These are phyloP conservation scores for Drosophila pruinosa DNA, from an alignment of 1,140 invertebrate genomes.

Conservation along the genomic window DNA sequence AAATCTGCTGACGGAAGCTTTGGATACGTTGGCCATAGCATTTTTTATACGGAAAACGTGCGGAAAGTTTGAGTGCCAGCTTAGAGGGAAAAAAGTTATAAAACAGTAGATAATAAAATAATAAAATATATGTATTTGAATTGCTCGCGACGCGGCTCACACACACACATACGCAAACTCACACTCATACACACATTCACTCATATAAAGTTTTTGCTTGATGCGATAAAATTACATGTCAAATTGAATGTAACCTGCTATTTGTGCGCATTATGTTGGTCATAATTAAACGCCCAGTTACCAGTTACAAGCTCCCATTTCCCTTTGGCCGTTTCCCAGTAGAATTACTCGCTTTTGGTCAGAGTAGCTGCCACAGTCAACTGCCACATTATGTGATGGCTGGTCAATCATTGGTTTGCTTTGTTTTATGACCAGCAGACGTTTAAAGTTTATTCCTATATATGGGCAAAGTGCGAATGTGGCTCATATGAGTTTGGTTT, in stretches of 20 bases:
- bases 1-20: conserved; percentile 80
- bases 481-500: conserved; percentile 15
- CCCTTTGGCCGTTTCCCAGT: not conserved
- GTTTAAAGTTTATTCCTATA: conserved; percentile 56
- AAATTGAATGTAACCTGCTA: conserved; percentile 80
- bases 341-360: not conserved
- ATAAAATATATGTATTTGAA: conserved; percentile 81
- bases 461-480: conserved; percentile 25
- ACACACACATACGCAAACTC: not conserved
- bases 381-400: conserved; percentile 55
- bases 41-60: conserved; percentile 80
- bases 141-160: conserved; percentile 54
- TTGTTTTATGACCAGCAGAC: conserved; percentile 66
- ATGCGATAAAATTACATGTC: conserved; percentile 78
- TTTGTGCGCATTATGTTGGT: conserved; percentile 71
- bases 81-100: conserved; percentile 75
- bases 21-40: conserved; percentile 51
- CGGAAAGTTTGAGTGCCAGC: conserved; percentile 80
- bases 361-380: conserved; percentile 9
- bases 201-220: conserved; percentile 60
- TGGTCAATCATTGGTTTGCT: conserved; percentile 69
- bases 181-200: not conserved
- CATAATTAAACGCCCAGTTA: conserved; percentile 65
- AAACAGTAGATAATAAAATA: conserved; percentile 81
- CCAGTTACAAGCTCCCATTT: conserved; percentile 18